Evolutionary conservation across 30 jellyfish, hydroid and myxozoan species (phyloP).

Genomic region (Cassiopea andromeda): DNA sequence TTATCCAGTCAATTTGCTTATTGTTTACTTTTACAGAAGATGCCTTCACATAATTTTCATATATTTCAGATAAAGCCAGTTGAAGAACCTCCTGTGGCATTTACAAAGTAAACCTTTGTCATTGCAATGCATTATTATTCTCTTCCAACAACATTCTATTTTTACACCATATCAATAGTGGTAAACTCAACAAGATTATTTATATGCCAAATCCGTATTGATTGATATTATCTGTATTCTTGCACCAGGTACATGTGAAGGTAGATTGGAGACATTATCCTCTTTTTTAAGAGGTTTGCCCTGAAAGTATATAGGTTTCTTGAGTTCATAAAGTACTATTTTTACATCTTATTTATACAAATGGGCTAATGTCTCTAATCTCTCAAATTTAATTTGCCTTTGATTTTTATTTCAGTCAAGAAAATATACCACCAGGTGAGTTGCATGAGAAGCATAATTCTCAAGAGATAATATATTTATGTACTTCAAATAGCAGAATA

Average conservation of each 20-base stretch:
- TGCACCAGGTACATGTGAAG: no score
- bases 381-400: neutral
- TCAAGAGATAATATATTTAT: neutral
- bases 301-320: no score
- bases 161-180: neutral
- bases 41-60: neutral
- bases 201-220: neutral
- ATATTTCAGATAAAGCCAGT: slow-evolving; percentile 29
- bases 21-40: neutral
- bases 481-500: neutral
- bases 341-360: no score
- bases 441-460: neutral
- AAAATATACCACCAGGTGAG: neutral
- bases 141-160: neutral
- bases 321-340: no score
- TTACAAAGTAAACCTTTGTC: slow-evolving; percentile 20
- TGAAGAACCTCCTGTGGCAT: slow-evolving; percentile 13
- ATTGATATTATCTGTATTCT: neutral
- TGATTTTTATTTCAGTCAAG: neutral
- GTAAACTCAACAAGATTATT: neutral
- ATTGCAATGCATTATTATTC: neutral
- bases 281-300: no score
- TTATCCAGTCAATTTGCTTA: neutral
- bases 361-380: neutral
- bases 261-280: no score